phyloP scores from a whole-genome alignment of 2,797 vertebrate species.

The Remorina albescens region DNA sequence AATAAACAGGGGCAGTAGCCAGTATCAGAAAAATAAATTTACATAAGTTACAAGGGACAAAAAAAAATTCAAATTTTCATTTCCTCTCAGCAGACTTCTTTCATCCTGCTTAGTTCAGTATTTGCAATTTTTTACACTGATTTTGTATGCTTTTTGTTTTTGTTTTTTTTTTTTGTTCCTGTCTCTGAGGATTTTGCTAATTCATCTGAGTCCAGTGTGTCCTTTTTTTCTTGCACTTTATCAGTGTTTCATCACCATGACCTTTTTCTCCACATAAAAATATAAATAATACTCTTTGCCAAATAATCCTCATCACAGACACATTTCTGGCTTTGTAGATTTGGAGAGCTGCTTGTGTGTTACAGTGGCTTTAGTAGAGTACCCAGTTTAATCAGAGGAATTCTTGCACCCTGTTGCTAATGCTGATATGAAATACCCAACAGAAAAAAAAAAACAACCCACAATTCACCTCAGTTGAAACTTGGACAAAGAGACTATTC shows the following conservation, averaged over 20 bases:
- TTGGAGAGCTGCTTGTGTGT: neutral
- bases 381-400: neutral
- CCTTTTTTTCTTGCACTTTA: neutral
- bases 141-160: no score
- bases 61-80: neutral
- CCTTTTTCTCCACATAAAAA: neutral
- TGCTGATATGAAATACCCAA: neutral
- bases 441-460: neutral
- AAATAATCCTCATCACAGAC: neutral
- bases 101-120: neutral
- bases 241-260: neutral
- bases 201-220: neutral
- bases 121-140: neutral
- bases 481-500: neutral
- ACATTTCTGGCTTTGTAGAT: neutral
- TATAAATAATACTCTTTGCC: neutral
- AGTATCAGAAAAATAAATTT: neutral
- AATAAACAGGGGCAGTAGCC: neutral
- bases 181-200: neutral
- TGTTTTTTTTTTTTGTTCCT: neutral
- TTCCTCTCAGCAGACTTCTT: neutral
- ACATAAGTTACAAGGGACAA: neutral
- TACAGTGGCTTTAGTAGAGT: neutral
- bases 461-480: neutral
- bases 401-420: neutral